These are phyloP conservation scores for Psilopsiagon aurifrons DNA, from an alignment of 2,113 vertebrate species.

Conservation along the genomic window DNA sequence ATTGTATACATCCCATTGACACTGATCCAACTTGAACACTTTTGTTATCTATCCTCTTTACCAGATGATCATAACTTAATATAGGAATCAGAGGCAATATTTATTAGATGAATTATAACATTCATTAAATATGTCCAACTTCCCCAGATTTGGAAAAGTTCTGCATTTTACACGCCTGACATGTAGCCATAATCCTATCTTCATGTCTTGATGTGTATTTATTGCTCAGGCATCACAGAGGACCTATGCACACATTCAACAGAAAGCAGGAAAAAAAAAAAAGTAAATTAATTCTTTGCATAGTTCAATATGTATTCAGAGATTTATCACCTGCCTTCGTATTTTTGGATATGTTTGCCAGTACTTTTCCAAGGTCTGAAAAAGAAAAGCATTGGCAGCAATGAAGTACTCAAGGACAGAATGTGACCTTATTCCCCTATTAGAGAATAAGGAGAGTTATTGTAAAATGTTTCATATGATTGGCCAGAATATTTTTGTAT, in stretches of 20 bases:
- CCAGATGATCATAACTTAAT: not conserved
- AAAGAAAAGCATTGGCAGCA: not conserved
- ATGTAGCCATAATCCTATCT: not conserved
- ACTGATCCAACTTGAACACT: not conserved
- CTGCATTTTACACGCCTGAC: not conserved
- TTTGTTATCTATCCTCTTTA: not conserved
- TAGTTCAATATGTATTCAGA: not conserved
- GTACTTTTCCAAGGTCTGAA: conserved; percentile 24
- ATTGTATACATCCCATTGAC: not conserved
- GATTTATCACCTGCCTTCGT: conserved; percentile 20
- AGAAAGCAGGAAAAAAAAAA: not conserved
- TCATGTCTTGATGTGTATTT: not conserved
- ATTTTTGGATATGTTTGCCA: conserved; percentile 35
- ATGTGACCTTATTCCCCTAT: not conserved
- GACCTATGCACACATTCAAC: not conserved
- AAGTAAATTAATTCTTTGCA: not conserved
- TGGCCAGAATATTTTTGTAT: conserved; percentile 28
- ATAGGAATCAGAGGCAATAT: not conserved
- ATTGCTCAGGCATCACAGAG: conserved; percentile 11
- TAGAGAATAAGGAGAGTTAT: conserved; percentile 4
- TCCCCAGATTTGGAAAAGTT: not conserved
- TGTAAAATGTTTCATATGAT: conserved; percentile 37
- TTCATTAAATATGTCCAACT: not conserved
- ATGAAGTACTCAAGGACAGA: conserved; percentile 45
- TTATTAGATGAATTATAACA: not conserved